Conservation (phyloP, 2,797 vertebrate genomes). For the Tangara arthus region DNA sequence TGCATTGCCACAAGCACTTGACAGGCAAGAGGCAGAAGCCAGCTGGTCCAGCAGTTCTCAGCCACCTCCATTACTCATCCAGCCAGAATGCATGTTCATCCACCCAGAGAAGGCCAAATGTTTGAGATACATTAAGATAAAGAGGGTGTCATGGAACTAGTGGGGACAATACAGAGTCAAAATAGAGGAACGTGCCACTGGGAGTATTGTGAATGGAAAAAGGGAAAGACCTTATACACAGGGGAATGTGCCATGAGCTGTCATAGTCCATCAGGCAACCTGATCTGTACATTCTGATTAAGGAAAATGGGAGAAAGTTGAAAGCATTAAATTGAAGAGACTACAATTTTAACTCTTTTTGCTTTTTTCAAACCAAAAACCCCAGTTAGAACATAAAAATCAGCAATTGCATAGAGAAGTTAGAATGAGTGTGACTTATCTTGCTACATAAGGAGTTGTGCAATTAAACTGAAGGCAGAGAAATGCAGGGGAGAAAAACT, state of each 20-base stretch:
- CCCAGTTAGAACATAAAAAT: neutral
- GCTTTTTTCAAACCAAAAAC: neutral
- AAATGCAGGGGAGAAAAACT: neutral
- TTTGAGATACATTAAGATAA: neutral
- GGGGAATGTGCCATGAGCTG: neutral
- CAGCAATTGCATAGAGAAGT: neutral
- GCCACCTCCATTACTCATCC: neutral
- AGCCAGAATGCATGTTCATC: neutral
- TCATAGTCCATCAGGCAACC: rapidly evolving
- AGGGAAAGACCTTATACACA: rapidly evolving
- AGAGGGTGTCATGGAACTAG: neutral
- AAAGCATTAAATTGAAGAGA: neutral
- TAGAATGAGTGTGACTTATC: neutral
- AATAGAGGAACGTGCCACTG: rapidly evolving
- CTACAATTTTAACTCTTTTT: neutral
- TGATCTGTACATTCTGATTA: neutral
- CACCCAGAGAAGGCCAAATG: neutral
- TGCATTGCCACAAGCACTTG: neutral
- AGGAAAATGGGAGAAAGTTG: neutral
- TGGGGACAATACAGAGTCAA: neutral
- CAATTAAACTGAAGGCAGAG: neutral
- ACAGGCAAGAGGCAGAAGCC: neutral
- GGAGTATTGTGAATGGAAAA: neutral
- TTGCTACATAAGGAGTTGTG: neutral
- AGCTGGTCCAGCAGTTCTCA: neutral